phyloP scores from a whole-genome alignment of 1,140 invertebrate genomes.

The Trichonephila clavata region DNA sequence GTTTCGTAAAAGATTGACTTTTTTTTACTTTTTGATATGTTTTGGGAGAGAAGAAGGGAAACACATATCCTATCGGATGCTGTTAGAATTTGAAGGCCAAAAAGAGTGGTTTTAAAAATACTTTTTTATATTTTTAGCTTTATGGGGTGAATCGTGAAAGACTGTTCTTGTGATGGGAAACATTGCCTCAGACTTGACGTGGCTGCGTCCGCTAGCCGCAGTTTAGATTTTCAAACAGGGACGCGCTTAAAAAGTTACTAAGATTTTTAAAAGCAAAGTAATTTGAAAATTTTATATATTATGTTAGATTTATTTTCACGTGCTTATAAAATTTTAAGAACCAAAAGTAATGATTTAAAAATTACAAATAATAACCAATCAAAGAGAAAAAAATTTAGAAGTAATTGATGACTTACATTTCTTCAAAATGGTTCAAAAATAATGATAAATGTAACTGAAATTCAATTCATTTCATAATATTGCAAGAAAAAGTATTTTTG shows the following conservation, averaged over 20 bases:
- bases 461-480: no score
- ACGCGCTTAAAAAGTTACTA: conserved; percentile 6
- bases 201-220: background rate
- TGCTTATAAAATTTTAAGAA: background rate
- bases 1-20: conserved; percentile 37
- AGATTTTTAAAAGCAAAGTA: background rate
- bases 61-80: conserved; percentile 17
- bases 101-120: conserved; percentile 27
- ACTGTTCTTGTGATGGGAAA: conserved; percentile 38
- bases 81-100: conserved; percentile 19
- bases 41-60: conserved; percentile 24
- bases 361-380: no score
- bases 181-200: conserved; percentile 38
- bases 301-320: background rate
- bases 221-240: background rate
- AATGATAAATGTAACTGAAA: no score
- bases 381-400: no score
- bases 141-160: conserved; percentile 23
- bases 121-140: background rate
- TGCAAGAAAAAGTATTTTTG: no score
- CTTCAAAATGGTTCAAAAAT: no score
- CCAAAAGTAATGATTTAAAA: no score
- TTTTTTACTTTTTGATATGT: conserved; percentile 23
- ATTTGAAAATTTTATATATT: background rate
- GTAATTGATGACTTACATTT: no score